Evolutionary conservation across 2,113 vertebrate species (phyloP).

Genomic region (Ascaphus truei): DNA sequence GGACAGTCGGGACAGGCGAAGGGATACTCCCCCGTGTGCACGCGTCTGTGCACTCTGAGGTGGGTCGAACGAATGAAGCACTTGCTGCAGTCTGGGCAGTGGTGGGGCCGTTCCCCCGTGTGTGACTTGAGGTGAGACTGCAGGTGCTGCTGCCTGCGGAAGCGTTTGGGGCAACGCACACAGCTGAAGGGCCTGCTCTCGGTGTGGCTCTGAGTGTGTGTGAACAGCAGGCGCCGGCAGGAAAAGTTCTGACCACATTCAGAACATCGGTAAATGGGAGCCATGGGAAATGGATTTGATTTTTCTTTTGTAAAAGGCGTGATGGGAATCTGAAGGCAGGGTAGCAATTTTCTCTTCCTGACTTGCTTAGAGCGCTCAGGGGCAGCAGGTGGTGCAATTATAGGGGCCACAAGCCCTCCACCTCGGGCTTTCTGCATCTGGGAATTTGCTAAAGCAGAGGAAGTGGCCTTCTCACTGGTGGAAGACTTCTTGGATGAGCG

Average conservation of each 20-base stretch:
- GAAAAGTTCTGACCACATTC: not conserved
- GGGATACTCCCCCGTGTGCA: slow-evolving; percentile 74
- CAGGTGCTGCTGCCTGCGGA: not conserved
- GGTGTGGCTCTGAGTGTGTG: not conserved
- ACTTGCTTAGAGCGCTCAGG: not conserved
- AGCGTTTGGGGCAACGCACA: slow-evolving; percentile 3
- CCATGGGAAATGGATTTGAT: not conserved
- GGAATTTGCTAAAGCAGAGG: no score
- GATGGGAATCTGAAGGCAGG: not conserved
- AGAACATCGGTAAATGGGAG: not conserved
- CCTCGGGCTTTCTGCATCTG: not conserved
- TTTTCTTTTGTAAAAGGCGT: not conserved
- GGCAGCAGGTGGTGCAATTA: no score
- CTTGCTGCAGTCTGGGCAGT: slow-evolving; percentile 65
- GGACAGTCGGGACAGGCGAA: slow-evolving; percentile 69
- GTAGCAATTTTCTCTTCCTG: not conserved
- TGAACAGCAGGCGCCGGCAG: not conserved
- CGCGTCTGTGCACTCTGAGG: slow-evolving; percentile 69
- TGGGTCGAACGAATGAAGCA: slow-evolving; percentile 70
- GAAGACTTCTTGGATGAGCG: no score
- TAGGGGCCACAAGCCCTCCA: no score
- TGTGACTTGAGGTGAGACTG: slow-evolving; percentile 5
- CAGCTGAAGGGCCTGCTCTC: not conserved
- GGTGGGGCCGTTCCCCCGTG: slow-evolving; percentile 50
- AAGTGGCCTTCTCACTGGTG: no score